Percentiles rank a stretch among this genome's conserved stretches.
Conservation (phyloP, 2,888 invertebrate species). For the Scaptomyza parva region DNA sequence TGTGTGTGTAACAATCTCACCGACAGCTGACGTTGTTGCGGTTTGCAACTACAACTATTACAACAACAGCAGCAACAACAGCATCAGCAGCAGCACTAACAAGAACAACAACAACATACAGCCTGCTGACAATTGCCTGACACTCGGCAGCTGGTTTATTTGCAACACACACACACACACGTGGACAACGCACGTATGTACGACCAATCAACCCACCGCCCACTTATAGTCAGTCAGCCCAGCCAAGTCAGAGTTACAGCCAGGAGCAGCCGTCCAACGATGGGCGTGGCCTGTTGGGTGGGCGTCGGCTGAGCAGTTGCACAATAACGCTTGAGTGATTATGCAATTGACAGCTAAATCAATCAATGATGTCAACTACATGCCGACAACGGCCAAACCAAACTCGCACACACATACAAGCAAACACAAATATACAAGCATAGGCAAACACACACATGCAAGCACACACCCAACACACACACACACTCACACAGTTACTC, state of each 20-base stretch:
- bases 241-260: slow-evolving; percentile 53
- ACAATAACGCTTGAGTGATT: slow-evolving; percentile 83
- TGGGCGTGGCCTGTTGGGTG: slow-evolving; percentile 38
- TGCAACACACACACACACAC: slow-evolving; percentile 60
- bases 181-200: slow-evolving; percentile 45
- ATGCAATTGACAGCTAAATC: slow-evolving; percentile 84
- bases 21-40: slow-evolving; percentile 79
- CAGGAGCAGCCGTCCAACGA: slow-evolving; percentile 1
- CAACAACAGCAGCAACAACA: slow-evolving; percentile 48
- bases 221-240: slow-evolving; percentile 48
- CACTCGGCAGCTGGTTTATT: slow-evolving; percentile 76
- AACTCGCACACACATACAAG: slow-evolving; percentile 30
- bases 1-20: slow-evolving; percentile 72
- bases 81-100: slow-evolving; percentile 29
- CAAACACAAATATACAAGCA: slow-evolving; percentile 31
- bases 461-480: slow-evolving; percentile 44
- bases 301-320: slow-evolving; percentile 72
- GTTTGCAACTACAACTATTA: slow-evolving; percentile 73
- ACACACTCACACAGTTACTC: slow-evolving; percentile 45
- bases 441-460: slow-evolving; percentile 36
- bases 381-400: slow-evolving; percentile 59
- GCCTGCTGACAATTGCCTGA: slow-evolving; percentile 77
- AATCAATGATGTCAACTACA: slow-evolving; percentile 84
- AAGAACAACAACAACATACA: slow-evolving; percentile 34
- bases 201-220: not conserved